These are phyloP conservation scores for Ptilorrhoa leucosticta DNA, from an alignment of 2,113 vertebrate genomes.

Conservation along the genomic window DNA sequence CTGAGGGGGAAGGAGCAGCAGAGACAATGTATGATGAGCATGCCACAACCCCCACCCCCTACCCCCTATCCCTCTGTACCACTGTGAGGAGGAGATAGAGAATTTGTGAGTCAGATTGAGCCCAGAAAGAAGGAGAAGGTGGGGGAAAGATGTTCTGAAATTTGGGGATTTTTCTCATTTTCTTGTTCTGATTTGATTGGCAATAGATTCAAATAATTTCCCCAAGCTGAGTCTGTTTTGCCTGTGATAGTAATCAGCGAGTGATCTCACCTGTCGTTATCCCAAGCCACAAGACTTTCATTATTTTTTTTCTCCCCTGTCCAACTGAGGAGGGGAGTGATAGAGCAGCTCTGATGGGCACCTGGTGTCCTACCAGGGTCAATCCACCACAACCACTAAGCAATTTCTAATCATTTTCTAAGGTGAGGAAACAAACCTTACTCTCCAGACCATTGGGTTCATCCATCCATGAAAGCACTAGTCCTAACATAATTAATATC, in stretches of 20 bases:
- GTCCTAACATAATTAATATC: neutral
- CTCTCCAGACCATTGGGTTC: neutral
- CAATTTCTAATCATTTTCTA: neutral
- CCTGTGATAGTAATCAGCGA: neutral
- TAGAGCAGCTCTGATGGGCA: neutral
- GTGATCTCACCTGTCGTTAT: rapidly evolving
- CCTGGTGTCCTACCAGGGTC: neutral
- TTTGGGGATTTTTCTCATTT: neutral
- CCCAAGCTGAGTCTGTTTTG: rapidly evolving
- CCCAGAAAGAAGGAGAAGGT: neutral
- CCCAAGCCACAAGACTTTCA: neutral
- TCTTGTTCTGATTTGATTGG: neutral
- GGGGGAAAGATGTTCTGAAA: neutral
- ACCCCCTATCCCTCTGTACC: neutral
- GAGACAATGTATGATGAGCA: neutral
- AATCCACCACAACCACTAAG: neutral
- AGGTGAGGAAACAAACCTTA: neutral
- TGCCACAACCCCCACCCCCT: too few relatives aligned
- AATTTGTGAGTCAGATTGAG: neutral
- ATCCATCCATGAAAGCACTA: neutral
- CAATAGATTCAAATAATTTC: neutral
- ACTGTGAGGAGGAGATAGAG: neutral
- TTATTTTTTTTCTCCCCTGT: neutral
- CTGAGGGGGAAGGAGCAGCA: neutral
- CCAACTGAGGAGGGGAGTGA: neutral